Base-by-base conservation (phyloP, 2,797 vertebrate species). In the Scomberomorus guttatus region DNA sequence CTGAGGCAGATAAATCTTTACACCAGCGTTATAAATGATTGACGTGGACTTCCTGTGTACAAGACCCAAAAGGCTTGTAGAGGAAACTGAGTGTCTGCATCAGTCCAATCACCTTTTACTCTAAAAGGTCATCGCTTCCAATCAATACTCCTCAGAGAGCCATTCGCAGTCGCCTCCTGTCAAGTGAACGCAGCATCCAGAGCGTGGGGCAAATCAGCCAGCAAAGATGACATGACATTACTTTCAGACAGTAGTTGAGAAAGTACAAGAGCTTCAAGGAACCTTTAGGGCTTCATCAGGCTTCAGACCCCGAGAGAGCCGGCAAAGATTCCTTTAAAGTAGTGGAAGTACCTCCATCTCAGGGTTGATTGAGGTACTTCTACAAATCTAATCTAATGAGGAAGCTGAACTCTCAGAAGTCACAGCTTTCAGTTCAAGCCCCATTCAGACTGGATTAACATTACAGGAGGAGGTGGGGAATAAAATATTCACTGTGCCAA, bases 141-240 rank as follows among this genome's bases (percentile, higher is more conserved):
- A 89, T 89, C 87, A 69, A 79, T 81, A 56, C 12, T 27, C 78
- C 63, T 51, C 66, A 48, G 85, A 74, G 82, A 57, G 81, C 61
- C 68, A 86, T 87, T 69, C 79, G 58, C 67, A 71, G 37, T 27
- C 37, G 58, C 32, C 73, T 62, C 39, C 61, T 73, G 64, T 77
- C 75, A 62, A 70, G 24, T n/a, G 52, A 76, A 32, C 1, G 6
- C 22, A 52, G 62, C 75, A 39, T 76, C 29, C 11, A 5, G 25
- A 56, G 54, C 24, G 0, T 13, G 3, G n/a, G 48, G 15, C 7
- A 1, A 63, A 66, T 74, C 25, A 50, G 25, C 11, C 46, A 2
- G 62, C 4, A 13, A 24, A 29, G 54, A 65, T 51, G 70, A 60
- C 39, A 8, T 52, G 57, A 61, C 52, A 39, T 46, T n/a, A 27